Conservation (phyloP, 2,888 invertebrate species). For the Hermodice carunculata region DNA sequence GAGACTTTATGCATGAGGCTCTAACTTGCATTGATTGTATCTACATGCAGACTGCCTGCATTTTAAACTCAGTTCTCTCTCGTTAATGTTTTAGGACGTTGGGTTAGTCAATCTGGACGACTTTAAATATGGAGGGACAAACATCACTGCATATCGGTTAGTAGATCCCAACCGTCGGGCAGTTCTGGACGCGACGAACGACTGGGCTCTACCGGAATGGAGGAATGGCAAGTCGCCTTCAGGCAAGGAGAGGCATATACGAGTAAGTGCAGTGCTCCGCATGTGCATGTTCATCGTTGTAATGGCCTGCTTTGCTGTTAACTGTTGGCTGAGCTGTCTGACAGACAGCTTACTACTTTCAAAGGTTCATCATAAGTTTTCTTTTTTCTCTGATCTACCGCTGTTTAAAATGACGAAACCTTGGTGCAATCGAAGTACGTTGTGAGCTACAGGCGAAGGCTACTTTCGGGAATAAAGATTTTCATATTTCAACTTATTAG, state of each 20-base stretch:
- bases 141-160: constrained; percentile 93
- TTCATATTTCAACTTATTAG: too few relatives aligned
- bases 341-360: too few relatives aligned
- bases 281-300: not conserved
- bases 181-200: constrained; percentile 55
- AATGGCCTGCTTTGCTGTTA: not conserved
- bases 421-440: too few relatives aligned
- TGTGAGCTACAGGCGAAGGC: too few relatives aligned
- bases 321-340: not conserved
- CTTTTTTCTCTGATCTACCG: too few relatives aligned
- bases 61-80: too few relatives aligned
- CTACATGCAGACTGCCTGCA: too few relatives aligned
- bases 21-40: too few relatives aligned
- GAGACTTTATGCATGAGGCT: too few relatives aligned
- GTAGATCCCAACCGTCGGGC: constrained; percentile 56
- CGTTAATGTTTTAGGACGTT: constrained; percentile 65
- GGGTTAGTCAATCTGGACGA: constrained; percentile 69
- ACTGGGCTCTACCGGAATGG: constrained; percentile 52
- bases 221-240: constrained; percentile 52
- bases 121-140: constrained; percentile 93
- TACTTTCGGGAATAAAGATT: too few relatives aligned
- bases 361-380: too few relatives aligned
- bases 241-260: constrained; percentile 48
- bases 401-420: too few relatives aligned
- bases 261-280: constrained; percentile 44